These are phyloP conservation scores for Silurus glanis DNA, from an alignment of 2,113 vertebrate genomes.

Conservation along the genomic window DNA sequence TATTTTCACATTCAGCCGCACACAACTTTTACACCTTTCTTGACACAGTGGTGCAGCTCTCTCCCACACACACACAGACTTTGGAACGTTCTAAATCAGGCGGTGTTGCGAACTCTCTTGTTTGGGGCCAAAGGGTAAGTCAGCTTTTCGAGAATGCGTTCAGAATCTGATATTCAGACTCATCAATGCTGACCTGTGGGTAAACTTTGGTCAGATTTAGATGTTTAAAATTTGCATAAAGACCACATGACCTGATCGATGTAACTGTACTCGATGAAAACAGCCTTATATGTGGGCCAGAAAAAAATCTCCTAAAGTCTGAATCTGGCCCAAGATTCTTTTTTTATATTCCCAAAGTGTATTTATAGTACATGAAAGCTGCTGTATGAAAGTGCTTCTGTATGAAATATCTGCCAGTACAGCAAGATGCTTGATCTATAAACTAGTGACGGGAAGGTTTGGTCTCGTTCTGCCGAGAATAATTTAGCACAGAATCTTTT, in stretches of 20 bases:
- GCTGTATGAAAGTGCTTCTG: slow-evolving; percentile 3
- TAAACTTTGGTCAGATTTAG: slow-evolving; percentile 1
- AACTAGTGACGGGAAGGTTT: background rate
- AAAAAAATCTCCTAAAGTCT: slow-evolving; percentile 11
- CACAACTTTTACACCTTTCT: slow-evolving; percentile 26
- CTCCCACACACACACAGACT: background rate
- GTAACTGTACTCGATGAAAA: background rate
- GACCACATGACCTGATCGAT: background rate
- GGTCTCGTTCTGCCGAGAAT: background rate
- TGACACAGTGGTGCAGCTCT: slow-evolving; percentile 7
- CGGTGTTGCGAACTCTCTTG: background rate
- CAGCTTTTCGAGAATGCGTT: background rate
- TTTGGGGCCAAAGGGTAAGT: background rate
- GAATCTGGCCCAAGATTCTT: background rate
- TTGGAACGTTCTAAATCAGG: slow-evolving; percentile 20
- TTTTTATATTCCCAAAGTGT: background rate
- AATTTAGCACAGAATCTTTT: background rate
- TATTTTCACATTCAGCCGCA: slow-evolving; percentile 23
- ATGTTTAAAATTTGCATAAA: slow-evolving; percentile 4
- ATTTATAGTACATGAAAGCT: slow-evolving; percentile 6
- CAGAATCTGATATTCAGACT: slow-evolving; percentile 6
- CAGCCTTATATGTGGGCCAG: background rate
- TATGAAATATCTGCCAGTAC: background rate
- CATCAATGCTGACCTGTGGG: background rate
- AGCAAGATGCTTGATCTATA: slow-evolving; percentile 3